phyloP scores from a whole-genome alignment of 1,140 invertebrate genomes.

The Antheraea pernyi region DNA sequence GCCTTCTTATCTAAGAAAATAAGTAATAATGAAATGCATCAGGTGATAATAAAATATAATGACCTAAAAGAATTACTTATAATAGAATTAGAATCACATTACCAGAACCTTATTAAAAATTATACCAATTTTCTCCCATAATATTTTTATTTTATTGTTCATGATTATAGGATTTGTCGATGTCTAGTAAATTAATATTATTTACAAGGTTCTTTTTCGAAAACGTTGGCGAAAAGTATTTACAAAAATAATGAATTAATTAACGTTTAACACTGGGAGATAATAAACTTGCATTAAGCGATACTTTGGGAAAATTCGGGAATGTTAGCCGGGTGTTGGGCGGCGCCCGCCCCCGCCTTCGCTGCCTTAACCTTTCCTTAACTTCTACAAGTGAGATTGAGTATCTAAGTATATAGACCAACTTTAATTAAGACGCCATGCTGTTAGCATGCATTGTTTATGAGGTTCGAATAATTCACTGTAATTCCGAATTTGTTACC shows the following conservation, averaged over 20 bases:
- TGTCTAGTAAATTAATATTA: no score
- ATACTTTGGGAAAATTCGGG: conserved; percentile 74
- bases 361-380: conserved; percentile 72
- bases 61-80: no score
- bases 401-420: conserved; percentile 70
- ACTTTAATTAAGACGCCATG: conserved; percentile 64
- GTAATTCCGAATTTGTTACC: conserved; percentile 37
- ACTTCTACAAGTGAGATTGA: conserved; percentile 73
- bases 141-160: no score
- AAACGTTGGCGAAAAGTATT: no score
- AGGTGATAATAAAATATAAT: no score
- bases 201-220: no score
- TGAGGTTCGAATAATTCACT: conserved; percentile 44
- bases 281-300: conserved; percentile 75
- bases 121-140: no score
- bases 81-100: no score
- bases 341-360: conserved; percentile 9
- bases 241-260: conserved; percentile 65
- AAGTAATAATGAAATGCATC: no score
- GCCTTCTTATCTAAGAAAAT: no score
- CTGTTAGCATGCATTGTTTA: conserved; percentile 62
- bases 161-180: no score
- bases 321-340: conserved; percentile 40
- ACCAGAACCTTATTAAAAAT: no score
- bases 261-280: conserved; percentile 64